Conservation (phyloP, 1,140 invertebrate genomes). For the Dendroctonus valens region DNA sequence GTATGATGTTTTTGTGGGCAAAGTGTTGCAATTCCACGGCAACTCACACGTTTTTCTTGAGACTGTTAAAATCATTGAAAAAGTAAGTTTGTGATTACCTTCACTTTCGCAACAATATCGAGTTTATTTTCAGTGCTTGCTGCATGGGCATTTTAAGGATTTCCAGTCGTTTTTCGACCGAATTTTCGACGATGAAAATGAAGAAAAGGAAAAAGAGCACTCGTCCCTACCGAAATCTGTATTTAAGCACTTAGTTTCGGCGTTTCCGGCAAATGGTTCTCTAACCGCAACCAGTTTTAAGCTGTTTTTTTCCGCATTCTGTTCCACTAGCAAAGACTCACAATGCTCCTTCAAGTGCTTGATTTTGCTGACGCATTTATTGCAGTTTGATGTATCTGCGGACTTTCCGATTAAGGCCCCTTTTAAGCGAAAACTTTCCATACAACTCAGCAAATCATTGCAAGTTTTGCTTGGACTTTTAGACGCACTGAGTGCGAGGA, state of each 20-base stretch:
- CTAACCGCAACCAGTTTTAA: constrained; percentile 25
- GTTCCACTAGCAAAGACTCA: constrained; percentile 32
- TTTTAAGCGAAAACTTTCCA: constrained; percentile 7
- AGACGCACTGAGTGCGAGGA: constrained; percentile 33
- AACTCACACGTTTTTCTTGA: constrained; percentile 34
- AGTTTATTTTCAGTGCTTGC: constrained; percentile 13
- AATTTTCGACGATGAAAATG: constrained; percentile 29
- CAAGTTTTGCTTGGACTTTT: constrained; percentile 34
- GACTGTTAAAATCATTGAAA: constrained; percentile 36
- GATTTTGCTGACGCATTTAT: constrained; percentile 35
- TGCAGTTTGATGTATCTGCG: constrained; percentile 39
- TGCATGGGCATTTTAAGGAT: constrained; percentile 37
- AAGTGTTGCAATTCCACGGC: constrained; percentile 28
- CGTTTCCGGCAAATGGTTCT: constrained; percentile 18
- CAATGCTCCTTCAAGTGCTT: constrained; percentile 38
- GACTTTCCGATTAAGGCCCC: constrained; percentile 24
- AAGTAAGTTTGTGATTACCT: constrained; percentile 36
- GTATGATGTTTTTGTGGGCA: constrained; percentile 29
- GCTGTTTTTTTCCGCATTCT: constrained; percentile 40
- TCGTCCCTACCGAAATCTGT: constrained; percentile 26
- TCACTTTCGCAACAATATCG: not conserved
- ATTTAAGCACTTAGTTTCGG: constrained; percentile 27
- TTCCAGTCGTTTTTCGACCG: constrained; percentile 35
- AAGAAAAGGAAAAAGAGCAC: constrained; percentile 23
- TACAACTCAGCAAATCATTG: constrained; percentile 32